Base-by-base conservation (phyloP, 2,113 vertebrate genomes). In the Penelope pileata region DNA sequence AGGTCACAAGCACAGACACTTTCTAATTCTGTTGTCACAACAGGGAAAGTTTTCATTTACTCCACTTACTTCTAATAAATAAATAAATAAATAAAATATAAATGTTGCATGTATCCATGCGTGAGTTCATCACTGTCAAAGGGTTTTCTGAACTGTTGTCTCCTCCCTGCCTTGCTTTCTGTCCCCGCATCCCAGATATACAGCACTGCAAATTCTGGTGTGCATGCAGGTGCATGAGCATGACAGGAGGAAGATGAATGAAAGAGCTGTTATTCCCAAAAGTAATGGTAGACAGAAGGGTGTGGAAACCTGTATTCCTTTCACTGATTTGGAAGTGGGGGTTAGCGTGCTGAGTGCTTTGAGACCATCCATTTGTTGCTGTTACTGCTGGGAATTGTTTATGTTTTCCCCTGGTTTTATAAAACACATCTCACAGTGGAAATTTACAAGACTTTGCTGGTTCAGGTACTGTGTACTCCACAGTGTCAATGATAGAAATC, bases 1-100 rank as follows among this genome's bases (percentile, higher is more conserved):
- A 83, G 27, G 19, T 0, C 0, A 1, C 34, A n/a, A 76, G 29
- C 70, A 24, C 13, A 53, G 23, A n/a, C 27, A 67, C 10, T 54
- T 74, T 81, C 53, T 30, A 19, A 15, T 79, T 60, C 48, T 76
- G 32, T 62, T 60, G 14, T 30, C 38, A 70, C 6, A 18, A 42
- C 16, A 50, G 4, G 12, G 8, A 34, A 82, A 68, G 34, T 43
- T 82, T 54, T 62, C 14, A 34, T 67, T 43, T 50, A 67, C 9
- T 42, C 18, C 10, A 63, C 15, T 17, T 58, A 12, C 26, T 83
- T 53, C 11, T 50, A 53, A 74, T 16, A 38, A 58, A 59, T n/a
- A 56, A 56, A 78, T 43, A 83, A 54, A 12, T 16, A 51, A 51
- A 26, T 27, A 19, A 47, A 47, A 47, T 50, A 23, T 12, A 50